Percentiles rank a stretch among this genome's conserved stretches.
phyloP scores from a whole-genome alignment of 2,888 invertebrate genomes.

The Drosophila lutescens region DNA sequence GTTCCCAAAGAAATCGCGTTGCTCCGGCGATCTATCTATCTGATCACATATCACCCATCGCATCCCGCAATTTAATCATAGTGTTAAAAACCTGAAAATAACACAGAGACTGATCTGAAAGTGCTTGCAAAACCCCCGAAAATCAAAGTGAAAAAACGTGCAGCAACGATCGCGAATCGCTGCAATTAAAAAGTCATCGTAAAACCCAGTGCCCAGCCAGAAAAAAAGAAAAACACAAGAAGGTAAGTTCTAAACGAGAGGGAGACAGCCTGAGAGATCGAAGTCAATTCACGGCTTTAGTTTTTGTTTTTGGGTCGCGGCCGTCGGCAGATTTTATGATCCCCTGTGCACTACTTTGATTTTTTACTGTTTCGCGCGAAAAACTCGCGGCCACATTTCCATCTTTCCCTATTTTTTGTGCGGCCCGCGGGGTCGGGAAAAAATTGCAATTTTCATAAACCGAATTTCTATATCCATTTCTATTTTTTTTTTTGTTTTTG shows the following conservation, averaged over 20 bases:
- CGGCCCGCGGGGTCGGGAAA: constrained; percentile 5
- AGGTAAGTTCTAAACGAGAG: constrained; percentile 60
- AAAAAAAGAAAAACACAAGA: constrained; percentile 33
- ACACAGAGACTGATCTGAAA: constrained; percentile 27
- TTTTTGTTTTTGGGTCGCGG: constrained; percentile 42
- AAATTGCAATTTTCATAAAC: constrained; percentile 33
- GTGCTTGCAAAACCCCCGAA: constrained; percentile 30
- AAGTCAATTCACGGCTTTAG: constrained; percentile 43
- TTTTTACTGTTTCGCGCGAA: constrained; percentile 75
- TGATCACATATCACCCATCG: background rate
- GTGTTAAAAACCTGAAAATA: background rate
- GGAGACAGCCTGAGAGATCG: constrained; percentile 11
- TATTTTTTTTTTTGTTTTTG: constrained; percentile 30
- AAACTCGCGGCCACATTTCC: constrained; percentile 42
- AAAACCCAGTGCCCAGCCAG: constrained; percentile 34
- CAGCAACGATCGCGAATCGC: constrained; percentile 38
- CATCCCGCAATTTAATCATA: background rate
- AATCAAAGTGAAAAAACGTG: constrained; percentile 29
- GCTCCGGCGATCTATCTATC: background rate
- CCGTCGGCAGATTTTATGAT: constrained; percentile 73
- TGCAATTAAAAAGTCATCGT: constrained; percentile 71
- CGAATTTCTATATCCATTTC: constrained; percentile 14
- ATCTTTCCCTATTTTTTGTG: constrained; percentile 47
- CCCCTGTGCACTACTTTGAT: constrained; percentile 75
- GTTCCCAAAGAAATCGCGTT: constrained; percentile 14